These are phyloP conservation scores for Pogonomyrmex barbatus DNA, from an alignment of 1,140 invertebrate species.

Conservation along the genomic window DNA sequence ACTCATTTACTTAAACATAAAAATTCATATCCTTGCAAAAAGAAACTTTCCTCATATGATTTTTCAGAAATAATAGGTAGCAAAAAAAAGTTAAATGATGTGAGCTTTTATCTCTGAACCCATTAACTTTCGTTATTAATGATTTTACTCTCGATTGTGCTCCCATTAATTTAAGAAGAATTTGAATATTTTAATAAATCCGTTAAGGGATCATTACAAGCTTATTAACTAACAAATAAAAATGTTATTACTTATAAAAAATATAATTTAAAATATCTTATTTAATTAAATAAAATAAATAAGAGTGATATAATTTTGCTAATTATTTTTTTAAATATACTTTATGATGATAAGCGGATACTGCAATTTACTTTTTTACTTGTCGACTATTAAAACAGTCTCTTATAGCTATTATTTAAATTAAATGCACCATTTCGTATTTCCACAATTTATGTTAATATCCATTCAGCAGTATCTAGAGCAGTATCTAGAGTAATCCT, in stretches of 20 bases:
- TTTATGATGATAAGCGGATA: neutral
- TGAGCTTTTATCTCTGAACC: slow-evolving; percentile 25
- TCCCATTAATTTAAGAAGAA: slow-evolving; percentile 1
- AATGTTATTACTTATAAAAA: slow-evolving; percentile 13
- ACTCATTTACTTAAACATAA: slow-evolving; percentile 52
- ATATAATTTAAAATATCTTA: neutral
- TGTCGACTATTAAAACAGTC: neutral
- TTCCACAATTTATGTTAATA: slow-evolving; percentile 1
- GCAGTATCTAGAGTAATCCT: neutral
- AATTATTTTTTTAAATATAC: neutral
- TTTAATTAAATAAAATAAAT: neutral
- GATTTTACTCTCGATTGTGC: neutral
- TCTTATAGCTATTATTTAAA: neutral
- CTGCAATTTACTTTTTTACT: slow-evolving; percentile 6
- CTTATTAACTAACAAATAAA: neutral
- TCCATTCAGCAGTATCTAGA: neutral
- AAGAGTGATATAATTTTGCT: neutral
- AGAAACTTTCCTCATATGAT: slow-evolving; percentile 30
- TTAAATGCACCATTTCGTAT: neutral
- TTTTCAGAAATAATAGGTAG: slow-evolving; percentile 38
- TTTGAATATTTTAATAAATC: slow-evolving; percentile 5
- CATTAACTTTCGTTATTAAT: slow-evolving; percentile 38
- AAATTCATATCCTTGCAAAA: slow-evolving; percentile 40
- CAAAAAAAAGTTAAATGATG: slow-evolving; percentile 10
- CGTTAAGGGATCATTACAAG: neutral